Evolutionary conservation across 2,113 vertebrate genomes (phyloP), one percentile per base, ranked within the genome.

Genomic region (Colossoma macropomum): DNA sequence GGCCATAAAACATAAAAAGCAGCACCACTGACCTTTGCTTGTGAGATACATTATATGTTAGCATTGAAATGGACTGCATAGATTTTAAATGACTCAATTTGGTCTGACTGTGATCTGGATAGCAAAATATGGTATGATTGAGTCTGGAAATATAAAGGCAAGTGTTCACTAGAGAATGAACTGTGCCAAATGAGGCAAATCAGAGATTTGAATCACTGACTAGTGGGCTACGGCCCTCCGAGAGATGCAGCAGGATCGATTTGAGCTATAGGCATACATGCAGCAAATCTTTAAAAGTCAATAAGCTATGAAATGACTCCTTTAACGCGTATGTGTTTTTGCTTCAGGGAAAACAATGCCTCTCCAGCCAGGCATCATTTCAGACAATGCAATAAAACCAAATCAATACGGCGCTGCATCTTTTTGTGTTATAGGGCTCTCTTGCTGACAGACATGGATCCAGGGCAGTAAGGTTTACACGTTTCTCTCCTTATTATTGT

Each of bases 371-470:
- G 38, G 32, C 12, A 27, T 21, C 45, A 77, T 74, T 86, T 83
- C n/a, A 72, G 45, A 19, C 80, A n/a, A n/a, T 77, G 60, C 56
- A 84, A 86, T 89, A 77, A 88, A 88, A 77, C 80, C 12, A 60
- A 77, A 72, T 88, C 85, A 86, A 60, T 85, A 84, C 48, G 38
- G 30, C 7, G 66, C 28, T 59, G 41, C 28, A 75, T 79, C 71
- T 27, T 70, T 77, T 82, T 86, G 32, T 52, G 63, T 50, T 81
- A 65, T 27, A 0, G 63, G 23, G 56, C 12, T 9, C 48, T 75
- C 62, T 62, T 16, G 59, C 74, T 75, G 38, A 76, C 6, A 74
- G 48, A n/a, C 41, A 70, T 32, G 45, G 68, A 77, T 74, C 45
- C 41, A 56, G 52, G 19, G 15, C 69, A 76, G n/a, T 66, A 66